Evolutionary conservation across 2,113 vertebrate genomes (phyloP).

Genomic region (Xiphophorus maculatus): DNA sequence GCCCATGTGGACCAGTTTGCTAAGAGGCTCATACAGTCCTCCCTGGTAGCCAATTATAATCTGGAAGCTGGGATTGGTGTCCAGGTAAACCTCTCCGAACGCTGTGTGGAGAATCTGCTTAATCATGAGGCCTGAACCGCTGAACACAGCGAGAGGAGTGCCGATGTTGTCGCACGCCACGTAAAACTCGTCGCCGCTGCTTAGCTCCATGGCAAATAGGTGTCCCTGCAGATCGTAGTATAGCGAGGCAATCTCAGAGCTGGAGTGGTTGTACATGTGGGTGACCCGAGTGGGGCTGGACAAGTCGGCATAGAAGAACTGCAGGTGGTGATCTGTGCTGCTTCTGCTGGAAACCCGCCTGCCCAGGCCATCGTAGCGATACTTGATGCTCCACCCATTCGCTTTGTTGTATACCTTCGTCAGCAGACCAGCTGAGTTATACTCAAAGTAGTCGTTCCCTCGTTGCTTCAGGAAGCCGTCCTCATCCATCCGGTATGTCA

Average conservation of each 20-base stretch:
- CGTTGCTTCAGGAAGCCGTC: slow-evolving; percentile 95
- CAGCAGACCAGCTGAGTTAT: slow-evolving; percentile 92
- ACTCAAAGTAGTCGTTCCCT: slow-evolving; percentile 94
- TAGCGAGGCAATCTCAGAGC: slow-evolving; percentile 95
- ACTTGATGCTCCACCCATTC: slow-evolving; percentile 90
- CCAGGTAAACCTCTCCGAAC: slow-evolving; percentile 96
- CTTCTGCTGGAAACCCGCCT: slow-evolving; percentile 92
- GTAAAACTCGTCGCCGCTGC: slow-evolving; percentile 96
- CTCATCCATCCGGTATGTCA: slow-evolving; percentile 94
- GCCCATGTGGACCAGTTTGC: slow-evolving; percentile 95
- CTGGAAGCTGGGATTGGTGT: slow-evolving; percentile 96
- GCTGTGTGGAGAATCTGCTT: slow-evolving; percentile 96
- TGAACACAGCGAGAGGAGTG: slow-evolving; percentile 96
- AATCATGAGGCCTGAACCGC: slow-evolving; percentile 94
- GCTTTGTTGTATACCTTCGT: slow-evolving; percentile 91
- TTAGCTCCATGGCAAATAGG: slow-evolving; percentile 97
- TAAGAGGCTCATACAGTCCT: slow-evolving; percentile 95
- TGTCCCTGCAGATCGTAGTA: slow-evolving; percentile 99
- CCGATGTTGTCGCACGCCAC: slow-evolving; percentile 97
- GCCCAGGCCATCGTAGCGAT: slow-evolving; percentile 94
- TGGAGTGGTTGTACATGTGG: slow-evolving; percentile 98
- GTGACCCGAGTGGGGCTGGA: slow-evolving; percentile 94
- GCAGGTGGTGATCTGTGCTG: slow-evolving; percentile 89
- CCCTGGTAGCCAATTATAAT: slow-evolving; percentile 94
- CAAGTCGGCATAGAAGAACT: slow-evolving; percentile 97